Percentiles rank a stretch among this genome's conserved stretches.
Evolutionary conservation across 2,113 vertebrate genomes (phyloP).

Genomic region (Elephantulus edwardii): DNA sequence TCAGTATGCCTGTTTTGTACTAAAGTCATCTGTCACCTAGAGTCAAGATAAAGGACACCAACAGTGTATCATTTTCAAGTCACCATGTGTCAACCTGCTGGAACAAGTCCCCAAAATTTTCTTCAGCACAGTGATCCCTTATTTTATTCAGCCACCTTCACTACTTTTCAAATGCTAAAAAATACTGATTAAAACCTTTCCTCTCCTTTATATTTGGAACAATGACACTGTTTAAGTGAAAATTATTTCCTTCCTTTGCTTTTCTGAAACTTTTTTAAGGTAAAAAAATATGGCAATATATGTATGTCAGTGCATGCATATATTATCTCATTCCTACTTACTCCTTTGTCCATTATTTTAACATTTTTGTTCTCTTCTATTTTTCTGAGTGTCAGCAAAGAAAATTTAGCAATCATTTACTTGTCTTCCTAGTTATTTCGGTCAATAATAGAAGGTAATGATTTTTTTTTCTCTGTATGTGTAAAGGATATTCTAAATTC

Average conservation of each 20-base stretch:
- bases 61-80: conserved; percentile 60
- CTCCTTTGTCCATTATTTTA: neutral
- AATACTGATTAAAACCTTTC: conserved; percentile 30
- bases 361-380: conserved; percentile 10
- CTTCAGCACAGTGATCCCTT: neutral
- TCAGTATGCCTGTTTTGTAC: conserved; percentile 10
- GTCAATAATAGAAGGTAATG: conserved; percentile 69
- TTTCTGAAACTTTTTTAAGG: conserved; percentile 11
- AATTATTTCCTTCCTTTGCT: neutral
- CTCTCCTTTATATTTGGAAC: conserved; percentile 20
- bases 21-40: conserved; percentile 47
- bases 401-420: conserved; percentile 23
- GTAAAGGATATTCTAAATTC: conserved; percentile 70
- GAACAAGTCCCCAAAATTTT: conserved; percentile 48
- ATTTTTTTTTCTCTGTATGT: conserved; percentile 59
- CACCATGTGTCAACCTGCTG: conserved; percentile 40
- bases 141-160: neutral
- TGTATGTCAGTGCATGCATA: neutral
- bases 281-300: conserved; percentile 22
- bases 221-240: neutral
- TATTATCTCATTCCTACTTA: neutral
- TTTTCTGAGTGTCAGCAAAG: conserved; percentile 54
- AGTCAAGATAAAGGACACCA: conserved; percentile 50
- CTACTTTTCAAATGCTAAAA: conserved; percentile 33
- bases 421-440: conserved; percentile 41